A percentile compares a stretch with the other conserved stretches of the same genome.
phyloP scores from a whole-genome alignment of 2,888 invertebrate genomes.

The Tuta absoluta region DNA sequence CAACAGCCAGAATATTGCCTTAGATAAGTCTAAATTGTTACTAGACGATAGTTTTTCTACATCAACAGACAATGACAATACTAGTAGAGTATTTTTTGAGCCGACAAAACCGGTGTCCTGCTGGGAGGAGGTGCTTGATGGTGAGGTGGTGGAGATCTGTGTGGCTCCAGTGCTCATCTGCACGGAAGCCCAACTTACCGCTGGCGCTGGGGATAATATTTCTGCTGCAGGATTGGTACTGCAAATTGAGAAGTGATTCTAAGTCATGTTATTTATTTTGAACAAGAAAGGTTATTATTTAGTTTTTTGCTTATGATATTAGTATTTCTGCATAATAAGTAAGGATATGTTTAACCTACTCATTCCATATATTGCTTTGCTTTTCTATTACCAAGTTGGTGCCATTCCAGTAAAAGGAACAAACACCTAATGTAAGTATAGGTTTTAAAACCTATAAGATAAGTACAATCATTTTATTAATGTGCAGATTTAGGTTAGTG shows the following conservation, averaged over 20 bases:
- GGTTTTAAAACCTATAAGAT: background rate
- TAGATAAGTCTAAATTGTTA: conserved; percentile 80
- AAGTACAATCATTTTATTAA: conserved; percentile 1
- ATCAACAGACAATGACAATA: conserved; percentile 78
- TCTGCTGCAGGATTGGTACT: conserved; percentile 92
- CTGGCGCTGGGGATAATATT: conserved; percentile 93
- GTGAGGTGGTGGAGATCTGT: conserved; percentile 84
- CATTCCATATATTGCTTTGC: conserved; percentile 14
- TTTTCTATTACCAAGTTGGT: background rate
- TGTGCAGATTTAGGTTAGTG: background rate
- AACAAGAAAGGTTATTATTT: background rate
- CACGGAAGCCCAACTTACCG: conserved; percentile 89
- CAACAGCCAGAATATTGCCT: conserved; percentile 81
- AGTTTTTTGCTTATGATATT: conserved; percentile 1
- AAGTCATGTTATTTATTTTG: conserved; percentile 33
- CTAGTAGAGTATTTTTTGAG: conserved; percentile 83
- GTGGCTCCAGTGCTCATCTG: conserved; percentile 92
- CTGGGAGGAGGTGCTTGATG: conserved; percentile 85
- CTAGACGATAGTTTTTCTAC: conserved; percentile 92
- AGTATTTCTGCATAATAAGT: background rate
- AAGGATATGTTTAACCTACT: background rate
- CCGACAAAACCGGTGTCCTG: conserved; percentile 89
- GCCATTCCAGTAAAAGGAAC: conserved; percentile 4
- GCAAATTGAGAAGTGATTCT: conserved; percentile 79
- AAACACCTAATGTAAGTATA: background rate